phyloP scores from a whole-genome alignment of 2,113 vertebrate species.

The Columba janthina region DNA sequence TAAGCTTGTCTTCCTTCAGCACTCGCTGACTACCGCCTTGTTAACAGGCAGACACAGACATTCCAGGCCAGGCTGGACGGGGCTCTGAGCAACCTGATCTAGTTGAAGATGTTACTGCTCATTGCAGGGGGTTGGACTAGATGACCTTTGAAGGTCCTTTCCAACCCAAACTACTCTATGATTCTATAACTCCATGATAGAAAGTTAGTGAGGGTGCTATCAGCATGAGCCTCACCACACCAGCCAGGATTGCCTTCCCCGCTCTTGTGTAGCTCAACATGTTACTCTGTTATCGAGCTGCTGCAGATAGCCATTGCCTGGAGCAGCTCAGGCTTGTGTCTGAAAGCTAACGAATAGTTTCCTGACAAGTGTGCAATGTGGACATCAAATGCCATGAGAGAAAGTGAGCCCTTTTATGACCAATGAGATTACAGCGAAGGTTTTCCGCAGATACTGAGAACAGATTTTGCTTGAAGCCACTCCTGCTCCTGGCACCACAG shows the following conservation, averaged over 20 bases:
- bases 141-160: too few relatives aligned
- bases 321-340: background rate
- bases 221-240: rapidly evolving
- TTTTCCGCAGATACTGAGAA: background rate
- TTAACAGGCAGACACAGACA: background rate
- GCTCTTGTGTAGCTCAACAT: rapidly evolving
- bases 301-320: background rate
- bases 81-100: too few relatives aligned
- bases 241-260: background rate
- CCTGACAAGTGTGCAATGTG: rapidly evolving
- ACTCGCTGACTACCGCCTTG: background rate
- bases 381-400: background rate
- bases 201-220: background rate
- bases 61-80: too few relatives aligned
- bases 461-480: background rate
- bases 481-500: background rate
- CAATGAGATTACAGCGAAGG: background rate
- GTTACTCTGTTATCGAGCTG: background rate
- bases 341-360: background rate
- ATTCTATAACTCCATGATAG: too few relatives aligned
- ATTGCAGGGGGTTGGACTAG: too few relatives aligned
- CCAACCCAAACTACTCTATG: too few relatives aligned
- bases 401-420: background rate
- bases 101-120: too few relatives aligned
- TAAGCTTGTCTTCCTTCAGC: background rate